Evolutionary conservation across 2,113 vertebrate genomes (phyloP), one percentile per base, ranked within the genome.

Genomic region (Sander vitreus): DNA sequence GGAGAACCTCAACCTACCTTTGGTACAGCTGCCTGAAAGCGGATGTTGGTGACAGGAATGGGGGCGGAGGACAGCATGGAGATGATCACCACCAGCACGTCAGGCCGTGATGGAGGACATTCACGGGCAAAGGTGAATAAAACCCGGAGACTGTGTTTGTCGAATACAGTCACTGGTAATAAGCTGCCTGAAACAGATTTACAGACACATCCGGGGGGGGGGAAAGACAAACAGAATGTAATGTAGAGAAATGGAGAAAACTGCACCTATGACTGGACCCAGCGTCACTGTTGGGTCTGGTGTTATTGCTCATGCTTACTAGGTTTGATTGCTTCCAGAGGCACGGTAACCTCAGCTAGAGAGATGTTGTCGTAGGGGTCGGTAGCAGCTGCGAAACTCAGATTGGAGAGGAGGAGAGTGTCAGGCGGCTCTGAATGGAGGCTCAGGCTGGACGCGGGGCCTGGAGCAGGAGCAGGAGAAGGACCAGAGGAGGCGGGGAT

Each of bases 41-140:
- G 93, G 39, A 99, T 98, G 91, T 96, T 97, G 82, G 95, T 96
- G 89, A 98, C 96, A 6, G 98, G 96, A 77, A 95, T 93, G 0
- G 98, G 97, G 0, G 98, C 97, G 0, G 97, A 99, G 78, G 98
- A 99, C 36, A 99, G 93, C 98, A 99, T 99, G 60, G 98, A 99
- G 54, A 99, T 97, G 83, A 99, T 98, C 73, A 99, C 98, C 81
- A 99, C 98, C 33, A 99, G 94, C 76, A 99, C 95, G 0, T 99
- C 98, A 0, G 97, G 95, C 71, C 97, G 96, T 9, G 96, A 96
- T 0, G 97, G 96, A 63, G 98, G 96, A 16, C 95, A 95, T 83
- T 98, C 97, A 0, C 94, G 96, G 5, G 98, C 97, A 0, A 98
- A 99, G 78, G 99, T 98, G 93, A 99, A 97, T 80, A 99, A 96